Percentiles rank a stretch among this genome's conserved stretches.
Evolutionary conservation across 2,797 vertebrate species (phyloP).

Genomic region (Rhinogobio ventralis): DNA sequence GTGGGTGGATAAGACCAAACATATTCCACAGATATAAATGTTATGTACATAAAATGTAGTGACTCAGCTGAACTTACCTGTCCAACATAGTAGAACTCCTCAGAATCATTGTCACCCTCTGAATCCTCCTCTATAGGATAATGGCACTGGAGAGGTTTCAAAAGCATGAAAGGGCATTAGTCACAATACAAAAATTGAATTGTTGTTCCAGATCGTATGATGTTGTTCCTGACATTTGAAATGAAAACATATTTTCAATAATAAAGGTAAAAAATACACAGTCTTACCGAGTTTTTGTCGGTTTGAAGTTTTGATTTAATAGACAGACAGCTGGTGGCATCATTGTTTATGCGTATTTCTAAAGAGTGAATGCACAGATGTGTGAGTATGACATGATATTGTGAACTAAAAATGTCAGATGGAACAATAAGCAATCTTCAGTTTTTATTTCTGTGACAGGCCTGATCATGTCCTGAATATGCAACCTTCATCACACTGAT

Average conservation of each 20-base stretch:
- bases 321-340: slow-evolving; percentile 86
- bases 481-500: neutral
- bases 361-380: slow-evolving; percentile 50
- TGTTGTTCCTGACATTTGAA: neutral
- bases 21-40: neutral
- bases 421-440: neutral
- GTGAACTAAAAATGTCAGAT: neutral
- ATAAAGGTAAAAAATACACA: neutral
- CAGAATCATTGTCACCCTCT: slow-evolving; percentile 91
- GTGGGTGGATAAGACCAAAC: neutral
- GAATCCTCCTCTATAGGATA: slow-evolving; percentile 90
- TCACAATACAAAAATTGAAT: slow-evolving; percentile 23
- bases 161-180: neutral
- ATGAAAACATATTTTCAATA: neutral
- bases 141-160: slow-evolving; percentile 63
- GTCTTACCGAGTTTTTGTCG: slow-evolving; percentile 86
- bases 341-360: slow-evolving; percentile 87
- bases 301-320: slow-evolving; percentile 88
- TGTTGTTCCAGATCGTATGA: neutral
- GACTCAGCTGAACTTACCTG: slow-evolving; percentile 76
- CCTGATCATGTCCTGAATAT: neutral
- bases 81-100: slow-evolving; percentile 91
- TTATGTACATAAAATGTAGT: neutral
- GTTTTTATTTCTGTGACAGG: neutral
- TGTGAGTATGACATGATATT: neutral